These are phyloP conservation scores for Berghia stephanieae DNA, from an alignment of 1,140 invertebrate genomes.

Conservation along the genomic window DNA sequence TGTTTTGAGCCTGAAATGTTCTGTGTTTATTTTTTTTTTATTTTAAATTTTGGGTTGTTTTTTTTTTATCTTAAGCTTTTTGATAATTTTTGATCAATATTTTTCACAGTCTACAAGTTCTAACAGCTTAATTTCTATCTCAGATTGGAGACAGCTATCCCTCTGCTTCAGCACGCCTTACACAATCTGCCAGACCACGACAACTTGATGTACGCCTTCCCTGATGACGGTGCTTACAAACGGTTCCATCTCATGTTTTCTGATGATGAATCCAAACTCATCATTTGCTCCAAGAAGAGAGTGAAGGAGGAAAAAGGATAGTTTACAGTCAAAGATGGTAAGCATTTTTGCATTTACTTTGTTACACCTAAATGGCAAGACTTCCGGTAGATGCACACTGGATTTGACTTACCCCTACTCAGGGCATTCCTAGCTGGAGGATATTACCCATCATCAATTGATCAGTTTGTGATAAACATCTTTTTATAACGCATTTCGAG, in stretches of 20 bases:
- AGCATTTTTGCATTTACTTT: no score
- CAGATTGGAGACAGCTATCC: conserved; percentile 64
- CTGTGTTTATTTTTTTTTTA: not conserved
- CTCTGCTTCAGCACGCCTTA: conserved; percentile 55
- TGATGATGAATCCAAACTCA: conserved; percentile 40
- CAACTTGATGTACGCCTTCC: conserved; percentile 61
- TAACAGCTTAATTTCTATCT: no score
- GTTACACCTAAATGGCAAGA: no score
- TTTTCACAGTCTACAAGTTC: no score
- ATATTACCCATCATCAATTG: no score
- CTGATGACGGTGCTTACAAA: conserved; percentile 67
- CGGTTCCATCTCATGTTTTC: conserved; percentile 61
- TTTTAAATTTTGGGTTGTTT: not conserved
- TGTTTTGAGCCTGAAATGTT: no score
- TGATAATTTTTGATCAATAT: not conserved
- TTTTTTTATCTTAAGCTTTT: not conserved
- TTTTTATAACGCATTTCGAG: no score
- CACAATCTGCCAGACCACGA: conserved; percentile 38
- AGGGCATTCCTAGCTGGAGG: no score
- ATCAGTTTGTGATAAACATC: no score
- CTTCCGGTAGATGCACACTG: no score
- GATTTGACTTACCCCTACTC: no score
- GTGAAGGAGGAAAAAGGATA: conserved; percentile 56
- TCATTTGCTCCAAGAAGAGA: conserved; percentile 64
- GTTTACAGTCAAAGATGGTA: conserved; percentile 66